Evolutionary conservation across 2,888 invertebrate species (phyloP), one percentile per base, ranked within the genome.

Genomic region (Meteorus cinctellus): DNA sequence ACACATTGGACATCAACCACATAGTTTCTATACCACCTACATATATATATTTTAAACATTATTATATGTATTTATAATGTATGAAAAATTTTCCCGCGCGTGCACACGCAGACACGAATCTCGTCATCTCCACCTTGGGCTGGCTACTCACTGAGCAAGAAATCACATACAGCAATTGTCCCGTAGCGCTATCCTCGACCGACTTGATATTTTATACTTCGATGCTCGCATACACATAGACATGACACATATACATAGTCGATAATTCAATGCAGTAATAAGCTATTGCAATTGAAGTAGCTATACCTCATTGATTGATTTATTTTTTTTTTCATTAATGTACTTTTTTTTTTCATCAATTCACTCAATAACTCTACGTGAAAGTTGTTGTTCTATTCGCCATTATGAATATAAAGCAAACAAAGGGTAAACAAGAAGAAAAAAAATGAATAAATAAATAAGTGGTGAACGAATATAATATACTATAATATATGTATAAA

Each of bases 161-260:
- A 81, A 81, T 79, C 74, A 79, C 81, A 77, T 79, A 41, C 8
- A 77, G 65, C 78, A 76, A 82, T 84, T 82, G 83, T 85, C 84
- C 82, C 66, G 82, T 78, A 80, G 82, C 82, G 73, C 74, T 83
- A 84, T 84, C 87, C 86, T 86, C 86, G 86, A 87, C 86, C 84
- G 81, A 82, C 79, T 86, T 87, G 76, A n/a, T 65, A 41, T 19
- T 36, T 60, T 24, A 60, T 68, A 51, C 16, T 41, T 68, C 27
- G 6, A 27, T 19, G 41, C 34, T 71, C 60, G 27, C 34, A 60
- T 29, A 45, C 34, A 19, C 19, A 74, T 36, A 19, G 27, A 41
- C 65, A 45, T 34, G 63, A 60, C 31, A 66, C 27, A 63, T 60
- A 51, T 72, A 68, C 70, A 66, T 27, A 69, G 66, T 24, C 45